These are phyloP conservation scores for Tachyglossus aculeatus DNA, from an alignment of 2,797 vertebrate species.

Conservation along the genomic window DNA sequence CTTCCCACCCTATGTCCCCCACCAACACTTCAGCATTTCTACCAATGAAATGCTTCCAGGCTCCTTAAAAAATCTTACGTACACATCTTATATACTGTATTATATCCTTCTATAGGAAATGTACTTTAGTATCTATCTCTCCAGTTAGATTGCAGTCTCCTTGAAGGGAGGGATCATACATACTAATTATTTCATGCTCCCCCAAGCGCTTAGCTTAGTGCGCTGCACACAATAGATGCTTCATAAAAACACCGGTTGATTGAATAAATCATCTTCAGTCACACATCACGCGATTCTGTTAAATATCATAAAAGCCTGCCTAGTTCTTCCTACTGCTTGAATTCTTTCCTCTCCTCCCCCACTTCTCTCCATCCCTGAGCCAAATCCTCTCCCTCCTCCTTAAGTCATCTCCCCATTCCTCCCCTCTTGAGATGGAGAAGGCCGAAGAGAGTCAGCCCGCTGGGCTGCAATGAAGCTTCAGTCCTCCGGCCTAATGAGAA, in stretches of 20 bases:
- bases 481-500: too few species aligned
- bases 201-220: neutral
- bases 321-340: neutral
- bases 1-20: too few species aligned
- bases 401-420: conserved; percentile 1
- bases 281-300: neutral
- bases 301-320: neutral
- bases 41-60: too few species aligned
- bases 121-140: neutral
- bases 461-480: too few species aligned
- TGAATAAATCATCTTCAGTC: neutral
- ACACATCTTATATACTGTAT: too few species aligned
- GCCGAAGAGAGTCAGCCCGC: neutral
- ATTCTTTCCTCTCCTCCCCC: neutral
- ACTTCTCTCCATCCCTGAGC: neutral
- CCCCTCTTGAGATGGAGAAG: conserved; percentile 10
- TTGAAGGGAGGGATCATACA: neutral
- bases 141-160: neutral
- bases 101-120: neutral
- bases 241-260: neutral
- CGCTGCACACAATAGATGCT: too few species aligned
- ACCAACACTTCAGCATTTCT: too few species aligned
- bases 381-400: neutral
- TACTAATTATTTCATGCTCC: neutral
- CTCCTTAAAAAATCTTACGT: too few species aligned